phyloP scores from a whole-genome alignment of 2,113 vertebrate genomes.

The Hydropotes inermis region DNA sequence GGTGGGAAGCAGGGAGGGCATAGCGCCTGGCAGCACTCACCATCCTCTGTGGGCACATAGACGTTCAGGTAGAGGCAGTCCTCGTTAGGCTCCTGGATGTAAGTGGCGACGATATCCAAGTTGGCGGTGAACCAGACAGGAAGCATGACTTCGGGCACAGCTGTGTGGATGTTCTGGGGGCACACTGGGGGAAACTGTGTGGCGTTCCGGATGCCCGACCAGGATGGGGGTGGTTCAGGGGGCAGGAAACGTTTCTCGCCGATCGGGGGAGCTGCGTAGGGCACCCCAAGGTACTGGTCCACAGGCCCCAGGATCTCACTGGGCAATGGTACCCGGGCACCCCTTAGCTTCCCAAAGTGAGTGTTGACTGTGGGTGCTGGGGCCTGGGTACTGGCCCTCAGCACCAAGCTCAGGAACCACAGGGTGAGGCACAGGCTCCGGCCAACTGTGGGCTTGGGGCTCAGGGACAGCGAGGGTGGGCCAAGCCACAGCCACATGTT shows the following conservation, averaged over 20 bases:
- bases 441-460: conserved; percentile 80
- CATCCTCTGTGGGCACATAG: conserved; percentile 99
- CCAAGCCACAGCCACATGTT: conserved; percentile 85
- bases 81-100: conserved; percentile 99
- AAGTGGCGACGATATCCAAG: conserved; percentile 98
- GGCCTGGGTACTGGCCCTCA: conserved; percentile 86
- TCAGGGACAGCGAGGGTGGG: conserved; percentile 80
- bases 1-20: conserved; percentile 76
- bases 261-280: conserved; percentile 91
- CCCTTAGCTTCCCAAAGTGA: conserved; percentile 96
- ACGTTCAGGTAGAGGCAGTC: conserved; percentile 99
- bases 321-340: conserved; percentile 92
- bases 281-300: conserved; percentile 93
- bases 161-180: conserved; percentile 98
- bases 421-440: conserved; percentile 83
- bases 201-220: conserved; percentile 98
- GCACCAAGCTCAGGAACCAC: conserved; percentile 89
- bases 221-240: conserved; percentile 94
- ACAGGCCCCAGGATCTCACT: conserved; percentile 98
- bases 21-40: conserved; percentile 85
- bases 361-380: conserved; percentile 98
- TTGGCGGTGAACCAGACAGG: conserved; percentile 99
- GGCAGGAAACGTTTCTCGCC: conserved; percentile 98
- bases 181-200: conserved; percentile 98
- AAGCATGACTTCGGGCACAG: conserved; percentile 99